Evolutionary conservation across 2,113 vertebrate species (phyloP).

Genomic region (Arothron firmamentum): DNA sequence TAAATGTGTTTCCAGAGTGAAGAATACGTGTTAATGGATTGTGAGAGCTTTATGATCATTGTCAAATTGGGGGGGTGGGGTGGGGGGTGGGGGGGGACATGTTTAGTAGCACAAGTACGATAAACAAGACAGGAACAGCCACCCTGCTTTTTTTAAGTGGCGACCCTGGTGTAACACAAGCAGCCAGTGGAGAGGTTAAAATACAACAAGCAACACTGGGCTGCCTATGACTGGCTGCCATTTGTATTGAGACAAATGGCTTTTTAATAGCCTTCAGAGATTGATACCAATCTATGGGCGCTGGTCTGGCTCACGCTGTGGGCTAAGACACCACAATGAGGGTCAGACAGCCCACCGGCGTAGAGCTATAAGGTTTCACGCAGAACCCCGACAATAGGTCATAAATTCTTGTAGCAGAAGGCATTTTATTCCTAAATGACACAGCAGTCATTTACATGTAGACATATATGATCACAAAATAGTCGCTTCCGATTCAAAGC

Average conservation of each 20-base stretch:
- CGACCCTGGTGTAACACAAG: constrained; percentile 31
- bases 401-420: too few species aligned
- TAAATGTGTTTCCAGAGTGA: neutral
- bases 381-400: too few species aligned
- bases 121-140: neutral
- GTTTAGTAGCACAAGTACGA: neutral
- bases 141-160: constrained; percentile 1
- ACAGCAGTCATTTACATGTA: too few species aligned
- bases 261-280: constrained; percentile 72
- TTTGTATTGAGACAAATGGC: constrained; percentile 69
- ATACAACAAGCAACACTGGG: constrained; percentile 59
- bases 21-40: too few species aligned
- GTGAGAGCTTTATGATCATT: neutral
- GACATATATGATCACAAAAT: too few species aligned
- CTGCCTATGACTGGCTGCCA: constrained; percentile 61
- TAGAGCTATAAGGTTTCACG: constrained; percentile 7
- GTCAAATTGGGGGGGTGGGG: neutral
- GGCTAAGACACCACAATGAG: constrained; percentile 47
- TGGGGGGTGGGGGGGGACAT: too few species aligned
- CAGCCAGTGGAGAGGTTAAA: constrained; percentile 57
- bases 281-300: constrained; percentile 64
- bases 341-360: constrained; percentile 37
- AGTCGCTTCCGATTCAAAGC: too few species aligned
- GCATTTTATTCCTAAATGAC: too few species aligned
- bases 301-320: constrained; percentile 50